These are phyloP conservation scores for Noctua comes DNA, from an alignment of 2,888 invertebrate species.

Conservation along the genomic window DNA sequence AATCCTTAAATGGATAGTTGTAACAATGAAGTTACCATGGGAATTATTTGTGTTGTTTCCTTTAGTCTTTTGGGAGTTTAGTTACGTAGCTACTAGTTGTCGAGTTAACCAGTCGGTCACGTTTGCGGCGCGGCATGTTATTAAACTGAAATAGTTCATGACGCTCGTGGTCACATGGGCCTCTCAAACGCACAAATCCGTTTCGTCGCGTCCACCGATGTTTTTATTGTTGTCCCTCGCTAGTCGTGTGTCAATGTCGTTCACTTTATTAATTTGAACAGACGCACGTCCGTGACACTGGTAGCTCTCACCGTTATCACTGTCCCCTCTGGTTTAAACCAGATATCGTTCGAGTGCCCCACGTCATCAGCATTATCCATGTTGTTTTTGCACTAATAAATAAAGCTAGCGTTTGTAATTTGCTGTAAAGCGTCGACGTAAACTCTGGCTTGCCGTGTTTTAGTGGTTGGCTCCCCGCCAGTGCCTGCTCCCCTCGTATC, in stretches of 20 bases:
- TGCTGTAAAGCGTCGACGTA: constrained; percentile 73
- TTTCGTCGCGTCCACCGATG: constrained; percentile 60
- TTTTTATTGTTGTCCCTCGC: constrained; percentile 69
- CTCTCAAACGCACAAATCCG: constrained; percentile 58
- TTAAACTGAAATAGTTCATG: constrained; percentile 70
- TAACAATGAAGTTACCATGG: constrained; percentile 75
- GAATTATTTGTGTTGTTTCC: constrained; percentile 63
- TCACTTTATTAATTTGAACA: constrained; percentile 71
- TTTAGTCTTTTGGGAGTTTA: constrained; percentile 62
- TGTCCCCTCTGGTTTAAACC: constrained; percentile 67
- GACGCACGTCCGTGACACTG: constrained; percentile 75
- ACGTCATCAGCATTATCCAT: constrained; percentile 67
- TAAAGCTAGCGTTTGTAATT: constrained; percentile 70
- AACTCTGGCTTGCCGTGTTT: constrained; percentile 77
- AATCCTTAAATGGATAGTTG: constrained; percentile 58
- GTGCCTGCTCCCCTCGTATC: constrained; percentile 73
- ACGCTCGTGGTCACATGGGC: constrained; percentile 65
- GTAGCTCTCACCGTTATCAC: constrained; percentile 70
- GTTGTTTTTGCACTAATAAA: constrained; percentile 72
- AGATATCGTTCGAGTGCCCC: constrained; percentile 67
- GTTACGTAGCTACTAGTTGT: constrained; percentile 56
- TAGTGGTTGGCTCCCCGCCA: constrained; percentile 84
- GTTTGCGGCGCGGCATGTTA: constrained; percentile 62
- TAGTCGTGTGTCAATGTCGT: constrained; percentile 72
- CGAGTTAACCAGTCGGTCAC: constrained; percentile 60